Evolutionary conservation across 2,888 invertebrate species (phyloP).

Genomic region (Folsomia candida): DNA sequence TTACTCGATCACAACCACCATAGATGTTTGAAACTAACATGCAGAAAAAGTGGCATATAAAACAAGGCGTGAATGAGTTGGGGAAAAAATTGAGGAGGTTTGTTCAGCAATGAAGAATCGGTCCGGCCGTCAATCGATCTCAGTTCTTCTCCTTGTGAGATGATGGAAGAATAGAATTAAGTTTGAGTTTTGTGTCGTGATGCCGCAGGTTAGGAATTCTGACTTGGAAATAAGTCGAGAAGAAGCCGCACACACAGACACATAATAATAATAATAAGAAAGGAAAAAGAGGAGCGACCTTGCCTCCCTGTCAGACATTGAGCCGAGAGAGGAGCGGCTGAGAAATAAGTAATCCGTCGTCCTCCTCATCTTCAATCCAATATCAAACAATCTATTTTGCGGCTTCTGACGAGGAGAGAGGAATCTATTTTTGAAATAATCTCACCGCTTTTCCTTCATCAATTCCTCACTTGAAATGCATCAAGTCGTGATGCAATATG

Average conservation of each 20-base stretch:
- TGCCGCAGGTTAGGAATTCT: conserved; percentile 12
- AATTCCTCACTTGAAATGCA: conserved; percentile 1
- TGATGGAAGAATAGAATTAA: conserved; percentile 36
- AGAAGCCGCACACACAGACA: background rate
- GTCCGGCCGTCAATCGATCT: conserved; percentile 31
- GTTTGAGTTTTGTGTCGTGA: conserved; percentile 21
- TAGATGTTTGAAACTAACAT: too few species aligned
- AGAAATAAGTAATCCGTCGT: background rate
- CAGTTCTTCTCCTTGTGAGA: conserved; percentile 15
- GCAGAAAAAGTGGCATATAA: too few species aligned
- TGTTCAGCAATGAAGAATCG: conserved; percentile 14
- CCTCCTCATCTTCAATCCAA: background rate
- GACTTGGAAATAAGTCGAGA: too few species aligned
- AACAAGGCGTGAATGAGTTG: background rate
- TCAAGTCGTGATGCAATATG: background rate
- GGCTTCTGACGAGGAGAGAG: background rate
- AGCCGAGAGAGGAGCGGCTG: background rate
- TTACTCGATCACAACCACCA: background rate
- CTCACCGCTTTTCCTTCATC: background rate
- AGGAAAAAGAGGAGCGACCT: background rate
- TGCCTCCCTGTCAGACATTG: background rate
- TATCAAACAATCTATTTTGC: conserved; percentile 7
- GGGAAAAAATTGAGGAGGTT: background rate
- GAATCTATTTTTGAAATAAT: conserved; percentile 1
- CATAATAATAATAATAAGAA: too few species aligned